Conservation (phyloP, 37 sponge, comb jelly and placozoan genomes). For the Aphrocallistes beatrix region DNA sequence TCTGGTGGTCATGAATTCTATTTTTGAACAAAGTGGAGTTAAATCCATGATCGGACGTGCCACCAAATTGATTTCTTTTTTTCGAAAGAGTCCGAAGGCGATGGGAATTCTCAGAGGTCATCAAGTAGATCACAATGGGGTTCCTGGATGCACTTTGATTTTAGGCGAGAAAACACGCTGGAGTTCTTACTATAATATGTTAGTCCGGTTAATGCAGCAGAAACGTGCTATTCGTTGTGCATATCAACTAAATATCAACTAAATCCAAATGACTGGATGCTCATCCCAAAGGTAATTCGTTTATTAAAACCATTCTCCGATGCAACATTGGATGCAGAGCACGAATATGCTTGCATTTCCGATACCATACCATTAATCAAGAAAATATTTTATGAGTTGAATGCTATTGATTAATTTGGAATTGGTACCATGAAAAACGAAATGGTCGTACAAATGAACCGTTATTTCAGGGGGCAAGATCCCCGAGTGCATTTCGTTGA, state of each 20-base stretch:
- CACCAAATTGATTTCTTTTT: constrained; percentile 6
- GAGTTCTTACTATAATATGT: background rate
- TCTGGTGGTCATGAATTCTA: constrained; percentile 20
- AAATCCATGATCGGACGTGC: background rate
- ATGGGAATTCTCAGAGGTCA: constrained; percentile 6
- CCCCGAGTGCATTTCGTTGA: constrained; percentile 17
- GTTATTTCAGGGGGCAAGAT: background rate
- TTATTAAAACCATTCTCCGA: constrained; percentile 12
- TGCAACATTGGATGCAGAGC: background rate
- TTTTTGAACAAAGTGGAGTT: constrained; percentile 14
- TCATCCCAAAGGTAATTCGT: background rate
- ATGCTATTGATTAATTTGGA: background rate
- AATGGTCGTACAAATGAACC: background rate
- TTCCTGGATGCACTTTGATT: background rate
- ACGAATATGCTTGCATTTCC: background rate
- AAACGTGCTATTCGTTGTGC: constrained; percentile 13
- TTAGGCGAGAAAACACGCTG: background rate
- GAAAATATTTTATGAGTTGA: constrained; percentile 6
- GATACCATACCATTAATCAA: background rate
- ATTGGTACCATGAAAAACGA: background rate
- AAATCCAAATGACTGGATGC: constrained; percentile 16
- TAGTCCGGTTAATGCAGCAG: background rate
- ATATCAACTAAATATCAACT: background rate
- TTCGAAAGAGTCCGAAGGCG: constrained; percentile 18
- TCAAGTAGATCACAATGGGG: background rate